These are phyloP conservation scores for Hydrotaea cyrtoneurina DNA, from an alignment of 2,888 invertebrate genomes.

Conservation along the genomic window DNA sequence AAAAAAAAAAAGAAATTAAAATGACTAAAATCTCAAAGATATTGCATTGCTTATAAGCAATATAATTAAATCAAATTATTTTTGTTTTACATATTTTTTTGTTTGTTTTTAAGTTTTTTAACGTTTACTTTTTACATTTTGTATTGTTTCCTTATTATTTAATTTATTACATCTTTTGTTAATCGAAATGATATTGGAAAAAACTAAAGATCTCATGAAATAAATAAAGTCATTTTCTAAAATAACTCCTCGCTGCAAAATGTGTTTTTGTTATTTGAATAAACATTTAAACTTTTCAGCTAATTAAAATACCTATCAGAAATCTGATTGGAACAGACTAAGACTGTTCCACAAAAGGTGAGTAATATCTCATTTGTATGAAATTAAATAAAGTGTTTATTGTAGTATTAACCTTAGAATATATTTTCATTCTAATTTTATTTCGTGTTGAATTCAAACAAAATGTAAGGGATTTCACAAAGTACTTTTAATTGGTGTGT, in stretches of 20 bases:
- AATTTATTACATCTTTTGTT: background rate
- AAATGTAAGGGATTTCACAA: no score
- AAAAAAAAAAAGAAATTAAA: background rate
- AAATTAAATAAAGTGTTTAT: background rate
- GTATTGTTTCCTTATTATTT: background rate
- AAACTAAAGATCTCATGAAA: background rate
- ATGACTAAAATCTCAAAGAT: background rate
- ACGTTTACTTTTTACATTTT: background rate
- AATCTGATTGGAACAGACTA: background rate
- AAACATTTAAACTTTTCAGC: background rate
- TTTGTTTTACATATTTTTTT: background rate
- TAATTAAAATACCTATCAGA: background rate
- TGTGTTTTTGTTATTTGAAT: background rate
- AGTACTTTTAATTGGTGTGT: no score
- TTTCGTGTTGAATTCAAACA: no score
- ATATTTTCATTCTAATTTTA: no score
- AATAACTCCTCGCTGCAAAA: background rate
- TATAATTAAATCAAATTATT: background rate
- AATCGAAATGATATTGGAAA: background rate
- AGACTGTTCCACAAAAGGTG: background rate
- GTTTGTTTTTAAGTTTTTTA: background rate
- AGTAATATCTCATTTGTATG: background rate
- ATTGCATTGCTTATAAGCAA: background rate
- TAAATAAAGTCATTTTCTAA: background rate
- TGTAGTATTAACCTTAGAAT: no score